phyloP scores from a whole-genome alignment of 2,888 invertebrate species.

The Diarsia brunnea region DNA sequence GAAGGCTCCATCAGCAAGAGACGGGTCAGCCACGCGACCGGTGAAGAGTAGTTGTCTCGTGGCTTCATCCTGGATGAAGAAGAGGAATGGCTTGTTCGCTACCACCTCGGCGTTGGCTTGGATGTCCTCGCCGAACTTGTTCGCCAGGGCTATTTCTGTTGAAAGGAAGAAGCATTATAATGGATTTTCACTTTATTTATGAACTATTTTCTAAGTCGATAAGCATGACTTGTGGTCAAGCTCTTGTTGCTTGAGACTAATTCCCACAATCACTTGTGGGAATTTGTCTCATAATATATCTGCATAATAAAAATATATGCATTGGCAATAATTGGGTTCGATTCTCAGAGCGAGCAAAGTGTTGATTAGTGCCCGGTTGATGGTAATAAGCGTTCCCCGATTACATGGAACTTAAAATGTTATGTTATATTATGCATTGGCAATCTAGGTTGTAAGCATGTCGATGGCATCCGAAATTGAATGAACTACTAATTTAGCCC shows the following conservation, averaged over 20 bases:
- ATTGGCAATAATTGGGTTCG: not conserved
- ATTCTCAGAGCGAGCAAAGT: too few relatives aligned
- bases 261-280: not conserved
- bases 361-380: too few relatives aligned
- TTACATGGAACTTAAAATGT: too few relatives aligned
- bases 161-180: not conserved
- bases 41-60: slow-evolving; percentile 94
- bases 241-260: not conserved
- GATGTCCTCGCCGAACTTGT: slow-evolving; percentile 93
- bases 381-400: too few relatives aligned
- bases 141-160: slow-evolving; percentile 92
- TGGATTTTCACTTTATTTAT: not conserved
- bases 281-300: too few relatives aligned
- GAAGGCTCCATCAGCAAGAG: slow-evolving; percentile 77
- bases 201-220: not conserved
- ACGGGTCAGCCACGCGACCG: slow-evolving; percentile 93
- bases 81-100: slow-evolving; percentile 94
- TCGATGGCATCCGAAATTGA: too few relatives aligned
- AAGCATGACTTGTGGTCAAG: not conserved
- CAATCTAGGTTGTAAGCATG: too few relatives aligned
- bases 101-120: slow-evolving; percentile 91
- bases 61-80: slow-evolving; percentile 94
- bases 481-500: too few relatives aligned
- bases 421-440: too few relatives aligned
- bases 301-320: not conserved